phyloP scores from a whole-genome alignment of 2,888 invertebrate species.

The Kryphioiulus occultus region DNA sequence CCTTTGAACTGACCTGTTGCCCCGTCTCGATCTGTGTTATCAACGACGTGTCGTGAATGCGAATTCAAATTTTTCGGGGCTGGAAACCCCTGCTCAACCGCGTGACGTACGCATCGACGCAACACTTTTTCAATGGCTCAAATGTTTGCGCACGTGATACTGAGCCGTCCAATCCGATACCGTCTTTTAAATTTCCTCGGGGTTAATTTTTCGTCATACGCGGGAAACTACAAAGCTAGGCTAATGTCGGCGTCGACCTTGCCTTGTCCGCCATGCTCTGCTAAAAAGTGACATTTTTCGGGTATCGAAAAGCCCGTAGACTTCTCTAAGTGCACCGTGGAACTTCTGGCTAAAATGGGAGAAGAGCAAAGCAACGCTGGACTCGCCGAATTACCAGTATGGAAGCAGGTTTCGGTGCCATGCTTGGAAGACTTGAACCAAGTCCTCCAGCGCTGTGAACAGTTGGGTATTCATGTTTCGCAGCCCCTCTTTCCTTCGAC shows the following conservation, averaged over 20 bases:
- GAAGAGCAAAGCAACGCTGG: background rate
- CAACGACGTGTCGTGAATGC: too few relatives aligned
- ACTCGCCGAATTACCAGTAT: background rate
- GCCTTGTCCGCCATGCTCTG: background rate
- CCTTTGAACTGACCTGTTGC: too few relatives aligned
- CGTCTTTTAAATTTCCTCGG: background rate
- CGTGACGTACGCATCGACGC: too few relatives aligned
- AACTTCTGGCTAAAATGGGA: background rate
- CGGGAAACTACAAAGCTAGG: background rate
- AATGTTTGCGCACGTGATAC: too few relatives aligned
- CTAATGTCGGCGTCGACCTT: background rate
- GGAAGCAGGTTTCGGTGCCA: background rate
- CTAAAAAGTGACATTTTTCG: background rate
- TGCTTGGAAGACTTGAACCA: slow-evolving; percentile 1
- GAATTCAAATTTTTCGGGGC: too few relatives aligned
- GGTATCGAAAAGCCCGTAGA: background rate
- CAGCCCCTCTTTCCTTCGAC: background rate
- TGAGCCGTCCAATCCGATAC: background rate
- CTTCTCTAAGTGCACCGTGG: background rate
- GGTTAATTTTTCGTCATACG: background rate
- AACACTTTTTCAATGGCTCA: too few relatives aligned
- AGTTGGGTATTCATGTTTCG: background rate
- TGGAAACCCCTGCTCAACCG: too few relatives aligned
- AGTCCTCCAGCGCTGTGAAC: background rate
- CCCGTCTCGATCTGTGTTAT: too few relatives aligned